Evolutionary conservation across 2,888 invertebrate species (phyloP), one percentile per base, ranked within the genome.

Genomic region (Hipparchia semele): DNA sequence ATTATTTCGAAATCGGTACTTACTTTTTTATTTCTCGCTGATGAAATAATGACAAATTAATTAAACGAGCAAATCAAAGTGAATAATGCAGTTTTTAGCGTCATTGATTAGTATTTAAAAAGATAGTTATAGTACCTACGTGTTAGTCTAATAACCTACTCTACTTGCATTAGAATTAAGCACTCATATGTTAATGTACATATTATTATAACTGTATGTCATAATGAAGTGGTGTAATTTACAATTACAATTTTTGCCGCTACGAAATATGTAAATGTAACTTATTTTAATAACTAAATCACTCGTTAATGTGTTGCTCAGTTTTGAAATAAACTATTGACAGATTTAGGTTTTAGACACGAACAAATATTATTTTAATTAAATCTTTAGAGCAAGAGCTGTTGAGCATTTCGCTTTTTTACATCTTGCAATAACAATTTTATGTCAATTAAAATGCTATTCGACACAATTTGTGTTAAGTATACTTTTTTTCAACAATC

Each of bases 281-380:
- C 4, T 53, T 33, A 65, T 64, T 64, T 49, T 2, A 8, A 13
- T 12, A 60, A 65, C 13, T 62, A 62, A 49, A 46, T 62, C 62
- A 46, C 13, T 8, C 12, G 65, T 49, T 64, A 7, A 23, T 2
- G 33, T 13, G 39, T 39, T 2, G n/a, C 7, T 13, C n/a, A 8
- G 2, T 58, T 33, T 56, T 46, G 56, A 70, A 64, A 70, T 62
- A 59, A 2, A 4, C 2, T 13, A 33, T 58, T 65, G 74, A 66
- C 68, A 68, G 58, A 71, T 71, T 49, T 60, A 65, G 74, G 71
- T 68, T 71, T 71, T 49, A 59, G 65, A 49, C 71, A 60, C 46
- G 33, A 64, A 4, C n/a, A 54, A 68, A 71, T 54, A 74, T 71
- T 60, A 60, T 65, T 23, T 23, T 9, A 23, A 9, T 64, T 51